phyloP scores from a whole-genome alignment of 2,888 invertebrate genomes.

The Oscheius sp. region DNA sequence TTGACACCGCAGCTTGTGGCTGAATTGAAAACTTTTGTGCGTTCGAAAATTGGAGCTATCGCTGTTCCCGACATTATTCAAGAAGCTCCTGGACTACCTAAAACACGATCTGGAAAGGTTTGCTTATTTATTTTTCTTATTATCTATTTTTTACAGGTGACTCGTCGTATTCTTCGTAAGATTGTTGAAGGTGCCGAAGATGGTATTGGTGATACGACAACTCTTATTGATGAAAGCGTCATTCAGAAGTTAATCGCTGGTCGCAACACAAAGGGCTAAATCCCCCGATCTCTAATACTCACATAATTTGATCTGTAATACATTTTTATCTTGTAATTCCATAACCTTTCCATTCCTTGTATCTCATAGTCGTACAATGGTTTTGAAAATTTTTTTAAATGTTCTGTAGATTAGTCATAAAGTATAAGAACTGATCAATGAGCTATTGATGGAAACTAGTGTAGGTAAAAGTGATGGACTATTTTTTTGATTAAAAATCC shows the following conservation, averaged over 20 bases:
- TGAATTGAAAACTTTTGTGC: slow-evolving; percentile 75
- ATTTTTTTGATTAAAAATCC: no score
- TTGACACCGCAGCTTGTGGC: slow-evolving; percentile 36
- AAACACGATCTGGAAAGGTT: slow-evolving; percentile 83
- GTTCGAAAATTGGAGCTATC: slow-evolving; percentile 90
- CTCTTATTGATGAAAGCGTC: slow-evolving; percentile 81
- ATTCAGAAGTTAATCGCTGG: slow-evolving; percentile 61
- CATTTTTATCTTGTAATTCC: slow-evolving; percentile 10
- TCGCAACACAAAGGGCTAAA: slow-evolving; percentile 26
- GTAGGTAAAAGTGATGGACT: no score
- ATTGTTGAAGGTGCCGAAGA: slow-evolving; percentile 84
- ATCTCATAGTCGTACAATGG: slow-evolving; percentile 13
- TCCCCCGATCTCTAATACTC: background rate
- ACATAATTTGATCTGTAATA: slow-evolving; percentile 14
- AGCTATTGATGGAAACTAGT: no score
- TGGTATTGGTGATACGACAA: slow-evolving; percentile 90
- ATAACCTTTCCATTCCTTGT: slow-evolving; percentile 1
- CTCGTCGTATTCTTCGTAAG: slow-evolving; percentile 91
- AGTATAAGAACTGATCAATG: background rate
- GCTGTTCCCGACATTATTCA: slow-evolving; percentile 94
- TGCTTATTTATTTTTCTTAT: background rate
- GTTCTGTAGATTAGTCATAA: background rate
- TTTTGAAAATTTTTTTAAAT: background rate
- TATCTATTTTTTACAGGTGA: slow-evolving; percentile 74
- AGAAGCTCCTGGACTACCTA: slow-evolving; percentile 87